Conservation (phyloP, 2,113 vertebrate genomes). For the Petromus typicus region DNA sequence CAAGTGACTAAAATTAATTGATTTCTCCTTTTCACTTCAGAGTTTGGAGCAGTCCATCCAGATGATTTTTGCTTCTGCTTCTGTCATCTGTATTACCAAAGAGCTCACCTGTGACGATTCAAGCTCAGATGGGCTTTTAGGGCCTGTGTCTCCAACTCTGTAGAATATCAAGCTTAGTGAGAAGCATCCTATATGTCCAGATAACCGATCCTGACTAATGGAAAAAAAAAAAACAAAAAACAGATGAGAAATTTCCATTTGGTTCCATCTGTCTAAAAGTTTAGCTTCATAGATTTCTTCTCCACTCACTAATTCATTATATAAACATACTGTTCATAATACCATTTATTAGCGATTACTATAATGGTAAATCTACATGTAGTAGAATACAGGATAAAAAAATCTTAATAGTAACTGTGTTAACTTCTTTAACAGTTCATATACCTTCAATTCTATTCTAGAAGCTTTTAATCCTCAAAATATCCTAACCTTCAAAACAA, state of each 20-base stretch:
- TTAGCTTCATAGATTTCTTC: conserved; percentile 5
- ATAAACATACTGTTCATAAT: neutral
- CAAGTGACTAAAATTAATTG: conserved; percentile 61
- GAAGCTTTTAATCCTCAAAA: conserved; percentile 10
- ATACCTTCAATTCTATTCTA: neutral
- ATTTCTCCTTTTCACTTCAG: neutral
- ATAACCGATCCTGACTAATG: neutral
- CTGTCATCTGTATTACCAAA: neutral
- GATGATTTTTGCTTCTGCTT: neutral
- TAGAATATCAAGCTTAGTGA: neutral
- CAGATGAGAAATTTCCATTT: neutral
- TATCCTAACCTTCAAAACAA: conserved; percentile 46
- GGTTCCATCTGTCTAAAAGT: conserved; percentile 8
- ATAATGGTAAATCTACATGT: neutral
- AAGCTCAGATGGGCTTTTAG: neutral
- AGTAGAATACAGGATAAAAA: neutral
- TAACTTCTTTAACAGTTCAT: neutral
- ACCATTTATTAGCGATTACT: neutral
- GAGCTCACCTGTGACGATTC: neutral
- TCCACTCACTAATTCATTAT: neutral
- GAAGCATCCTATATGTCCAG: neutral
- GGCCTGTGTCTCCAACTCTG: neutral
- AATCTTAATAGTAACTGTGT: neutral
- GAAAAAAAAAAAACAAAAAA: too few relatives aligned
- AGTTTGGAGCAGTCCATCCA: neutral